Evolutionary conservation across 2,888 invertebrate genomes (phyloP), one percentile per base, ranked within the genome.

Genomic region (Chirona hameri): DNA sequence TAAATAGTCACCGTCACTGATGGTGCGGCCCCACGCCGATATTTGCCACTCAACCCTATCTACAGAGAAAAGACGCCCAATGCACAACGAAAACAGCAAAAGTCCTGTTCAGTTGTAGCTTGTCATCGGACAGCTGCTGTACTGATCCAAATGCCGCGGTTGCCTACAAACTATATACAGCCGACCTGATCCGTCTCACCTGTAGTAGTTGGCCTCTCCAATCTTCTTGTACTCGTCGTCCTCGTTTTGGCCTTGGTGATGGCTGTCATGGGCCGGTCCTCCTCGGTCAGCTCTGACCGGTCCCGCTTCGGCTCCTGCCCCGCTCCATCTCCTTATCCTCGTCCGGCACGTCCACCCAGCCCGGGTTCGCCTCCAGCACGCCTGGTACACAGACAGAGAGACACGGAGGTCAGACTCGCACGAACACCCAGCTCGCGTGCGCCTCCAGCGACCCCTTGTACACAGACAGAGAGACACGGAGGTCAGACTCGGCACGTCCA

Each of bases 191-290:
- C 39, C 39, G 39, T 15, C 29, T 14, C 4, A 76, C 76, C 76
- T 95, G 89, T 99, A 99, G 88, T 99, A 99, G 57, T 97, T 98
- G 87, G 96, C 95, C 88, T 95, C 95, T 87, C 96, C 96, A 46
- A 94, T 94, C 15, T 90, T 46, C 85, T 90, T 90, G 88, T 98
- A 98, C 87, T 99, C 98, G 87, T 99, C 99, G 87, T 99, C 99
- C 87, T 96, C 96, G 94, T 94, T 89, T 95, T 95, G 14, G 84
- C 83, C 82, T 84, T 84, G 1, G 84, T n/a, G 82, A 83, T 65
- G 60, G 82, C 79, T 88, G 87, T 86, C 87, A 46, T 87, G 86
- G 69, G 86, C 86, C 27, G 87, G 86, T 81, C 88, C 90, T 92
- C 93, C 0, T 93, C 93, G 82, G 93, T 93, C 31, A 89, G 85